Base-by-base conservation (phyloP, 2,888 invertebrate species). In the Hyles lineata region DNA sequence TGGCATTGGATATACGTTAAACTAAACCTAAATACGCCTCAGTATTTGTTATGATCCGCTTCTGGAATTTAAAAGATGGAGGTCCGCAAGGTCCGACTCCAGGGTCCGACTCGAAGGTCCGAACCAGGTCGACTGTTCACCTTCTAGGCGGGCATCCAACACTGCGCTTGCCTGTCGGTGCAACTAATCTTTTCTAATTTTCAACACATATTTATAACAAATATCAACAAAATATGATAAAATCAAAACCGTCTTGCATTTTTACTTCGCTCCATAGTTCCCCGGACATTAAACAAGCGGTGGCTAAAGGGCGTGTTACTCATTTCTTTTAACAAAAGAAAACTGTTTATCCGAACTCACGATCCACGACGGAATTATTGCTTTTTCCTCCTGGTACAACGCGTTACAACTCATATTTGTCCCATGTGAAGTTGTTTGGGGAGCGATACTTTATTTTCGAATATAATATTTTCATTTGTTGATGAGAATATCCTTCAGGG, bases 331-430 rank as follows among this genome's bases (percentile, higher is more conserved):
- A 70, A 78, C 78, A 76, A 78, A 50, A 76, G 75, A 76, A 76
- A 77, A 74, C 76, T 74, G 78, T 77, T 79, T 77, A 80, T 79
- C 76, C 78, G 50, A 69, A 70, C 60, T 72, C 72, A 75, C 71
- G 73, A 77, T 76, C 76, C 74, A 71, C 76, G 71, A 74, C 70
- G 72, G 72, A 78, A 78, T 76, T 80, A 79, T 78, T 79, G 77
- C 76, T 76, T 77, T 76, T 74, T 61, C 75, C 70, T 71, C 69
- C 59, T 70, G 70, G 52, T 75, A 75, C 72, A 72, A 76, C 73
- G 59, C 63, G 15, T 35, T 43, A 43, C 43, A 43, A 69, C 23
- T 21, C 32, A 52, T 59, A 25, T 63, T 23, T 67, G 43, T 50
- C 23, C 23, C 23, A 23, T 15, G 1, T 50, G 55, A 55, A n/a